phyloP scores from a whole-genome alignment of 2,113 vertebrate genomes.

The Laticauda laticaudata region DNA sequence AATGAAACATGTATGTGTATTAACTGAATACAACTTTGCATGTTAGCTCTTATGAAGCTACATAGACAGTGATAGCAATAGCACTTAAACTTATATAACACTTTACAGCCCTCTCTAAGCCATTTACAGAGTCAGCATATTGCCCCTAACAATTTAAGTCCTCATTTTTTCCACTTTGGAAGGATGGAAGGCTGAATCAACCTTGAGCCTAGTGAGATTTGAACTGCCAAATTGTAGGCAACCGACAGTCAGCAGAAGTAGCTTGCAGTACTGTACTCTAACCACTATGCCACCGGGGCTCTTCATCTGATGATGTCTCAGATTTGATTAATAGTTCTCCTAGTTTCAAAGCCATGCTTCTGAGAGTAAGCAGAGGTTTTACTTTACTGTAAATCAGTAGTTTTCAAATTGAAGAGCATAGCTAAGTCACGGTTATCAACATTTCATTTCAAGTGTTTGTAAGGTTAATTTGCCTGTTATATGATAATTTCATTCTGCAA shows the following conservation, averaged over 20 bases:
- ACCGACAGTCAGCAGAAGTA: too few relatives aligned
- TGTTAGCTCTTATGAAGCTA: not conserved
- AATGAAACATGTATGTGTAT: not conserved
- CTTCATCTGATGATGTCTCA: not conserved
- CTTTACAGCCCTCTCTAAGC: too few relatives aligned
- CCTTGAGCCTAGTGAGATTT: too few relatives aligned
- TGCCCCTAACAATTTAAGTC: too few relatives aligned
- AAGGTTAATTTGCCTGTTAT: not conserved
- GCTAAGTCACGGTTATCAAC: not conserved
- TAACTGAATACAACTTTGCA: not conserved
- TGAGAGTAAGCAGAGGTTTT: not conserved
- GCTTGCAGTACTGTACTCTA: too few relatives aligned
- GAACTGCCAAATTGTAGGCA: too few relatives aligned
- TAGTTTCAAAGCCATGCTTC: not conserved
- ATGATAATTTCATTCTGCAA: not conserved
- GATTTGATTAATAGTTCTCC: not conserved
- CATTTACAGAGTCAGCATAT: too few relatives aligned
- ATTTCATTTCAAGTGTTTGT: not conserved
- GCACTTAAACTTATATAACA: too few relatives aligned
- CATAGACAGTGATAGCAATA: not conserved
- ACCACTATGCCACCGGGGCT: too few relatives aligned
- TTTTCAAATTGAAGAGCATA: constrained; percentile 7
- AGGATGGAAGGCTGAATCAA: too few relatives aligned
- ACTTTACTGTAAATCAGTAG: not conserved
- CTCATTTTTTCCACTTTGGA: too few relatives aligned